phyloP scores from a whole-genome alignment of 53 echinoderm and acorn worm genomes.

The Astropecten irregularis region DNA sequence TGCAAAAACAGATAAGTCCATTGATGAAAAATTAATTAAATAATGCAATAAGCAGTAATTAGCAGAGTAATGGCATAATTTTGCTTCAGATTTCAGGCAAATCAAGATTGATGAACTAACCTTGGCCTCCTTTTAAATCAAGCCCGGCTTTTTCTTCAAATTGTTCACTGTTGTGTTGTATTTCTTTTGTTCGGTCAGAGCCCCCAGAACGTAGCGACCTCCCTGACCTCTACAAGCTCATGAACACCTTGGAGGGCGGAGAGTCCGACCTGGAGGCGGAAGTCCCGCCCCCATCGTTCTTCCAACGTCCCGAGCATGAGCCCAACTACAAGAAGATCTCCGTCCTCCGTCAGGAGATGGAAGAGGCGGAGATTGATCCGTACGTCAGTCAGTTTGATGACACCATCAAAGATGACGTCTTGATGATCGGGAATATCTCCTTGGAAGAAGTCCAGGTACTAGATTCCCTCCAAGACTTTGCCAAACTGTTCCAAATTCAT shows the following conservation, averaged over 20 bases:
- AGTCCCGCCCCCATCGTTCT: constrained; percentile 80
- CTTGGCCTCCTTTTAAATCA: too few species aligned
- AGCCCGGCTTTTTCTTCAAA: too few species aligned
- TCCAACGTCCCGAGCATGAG: constrained; percentile 92
- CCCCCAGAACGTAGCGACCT: constrained; percentile 83
- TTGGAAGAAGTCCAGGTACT: constrained; percentile 98
- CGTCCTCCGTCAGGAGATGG: constrained; percentile 73
- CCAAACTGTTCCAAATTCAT: too few species aligned
- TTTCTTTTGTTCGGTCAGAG: constrained; percentile 24
- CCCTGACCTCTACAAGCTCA: constrained; percentile 83
- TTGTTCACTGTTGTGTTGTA: too few species aligned
- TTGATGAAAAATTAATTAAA: too few species aligned
- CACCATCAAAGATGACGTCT: constrained; percentile 87
- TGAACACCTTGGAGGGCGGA: constrained; percentile 87
- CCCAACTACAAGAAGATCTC: constrained; percentile 94
- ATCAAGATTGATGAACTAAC: too few species aligned
- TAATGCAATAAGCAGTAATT: too few species aligned
- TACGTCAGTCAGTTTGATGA: constrained; percentile 94
- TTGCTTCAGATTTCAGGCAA: too few species aligned
- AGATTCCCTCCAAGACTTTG: too few species aligned
- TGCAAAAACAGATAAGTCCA: too few species aligned
- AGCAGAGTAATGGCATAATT: too few species aligned
- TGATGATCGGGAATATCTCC: constrained; percentile 99
- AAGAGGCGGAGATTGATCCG: constrained; percentile 89
- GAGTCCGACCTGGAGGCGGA: constrained; percentile 91